Base-by-base conservation (phyloP, 2,888 invertebrate genomes). In the Oscheius sp. region DNA sequence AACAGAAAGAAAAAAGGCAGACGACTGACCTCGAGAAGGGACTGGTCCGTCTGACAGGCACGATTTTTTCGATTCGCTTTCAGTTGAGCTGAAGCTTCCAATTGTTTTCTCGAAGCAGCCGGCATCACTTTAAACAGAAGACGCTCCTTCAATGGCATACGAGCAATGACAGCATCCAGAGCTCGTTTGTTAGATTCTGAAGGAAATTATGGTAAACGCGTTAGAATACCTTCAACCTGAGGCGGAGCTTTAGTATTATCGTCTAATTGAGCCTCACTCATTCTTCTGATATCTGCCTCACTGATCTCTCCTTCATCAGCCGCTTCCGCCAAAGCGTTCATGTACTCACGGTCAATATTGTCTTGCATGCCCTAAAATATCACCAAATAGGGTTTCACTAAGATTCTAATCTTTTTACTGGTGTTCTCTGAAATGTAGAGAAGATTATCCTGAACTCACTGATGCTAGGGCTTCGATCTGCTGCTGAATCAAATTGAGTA, bases 301-400 rank as follows among this genome's bases (percentile, higher is more conserved):
- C 68, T 69, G 8, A 75, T 69, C 56, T 74, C 78, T 12, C 72
- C 78, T 36, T 77, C 80, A 49, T 82, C 80, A 0, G 65, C 65
- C 6, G 80, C 82, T 56, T 82, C 80, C 8, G 76, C 74, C 9
- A 85, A 49, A 14, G 84, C 83, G 20, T 71, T 72, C 54, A 78
- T 74, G 59, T 84, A 84, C 59, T 84, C 84, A 41, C 81, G 74
- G 71, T 84, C 84, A 61, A 84, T 84, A 63, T 79, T 81, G 33
- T 68, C 75, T 70, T 82, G 78, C 77, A 84, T 80, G 32, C 78
- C 80, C 82, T 82, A 64, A 20, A 77, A 65, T 14, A 2, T 3
- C 4, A 6, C 3, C 41, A 41, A 17, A 17, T 41, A 47, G 24
- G 24, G 41, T 3, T 47, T 47, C 8, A 9, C 8, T 8, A 14